A percentile compares a stretch with the other conserved stretches of the same genome.
These are phyloP conservation scores for Andrena bicolor DNA, from an alignment of 2,888 invertebrate genomes.

Conservation along the genomic window DNA sequence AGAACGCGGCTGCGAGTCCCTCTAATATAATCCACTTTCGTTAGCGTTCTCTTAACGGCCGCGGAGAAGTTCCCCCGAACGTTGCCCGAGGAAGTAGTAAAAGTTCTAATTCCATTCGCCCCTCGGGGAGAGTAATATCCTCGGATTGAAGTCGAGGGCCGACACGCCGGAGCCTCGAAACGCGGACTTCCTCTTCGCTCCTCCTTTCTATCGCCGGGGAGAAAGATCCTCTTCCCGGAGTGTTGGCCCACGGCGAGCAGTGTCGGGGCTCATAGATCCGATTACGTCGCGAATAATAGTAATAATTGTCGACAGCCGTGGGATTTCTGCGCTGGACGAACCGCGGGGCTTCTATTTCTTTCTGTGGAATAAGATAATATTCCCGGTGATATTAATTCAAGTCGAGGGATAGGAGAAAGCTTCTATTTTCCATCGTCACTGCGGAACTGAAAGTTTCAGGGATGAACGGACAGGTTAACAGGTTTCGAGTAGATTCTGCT, in stretches of 20 bases:
- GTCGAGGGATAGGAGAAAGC: too few species aligned
- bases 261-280: too few species aligned
- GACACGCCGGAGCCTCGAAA: constrained; percentile 8
- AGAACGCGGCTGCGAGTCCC: constrained; percentile 30
- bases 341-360: too few species aligned
- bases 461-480: too few species aligned
- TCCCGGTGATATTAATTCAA: too few species aligned
- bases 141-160: constrained; percentile 18
- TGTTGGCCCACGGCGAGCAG: neutral
- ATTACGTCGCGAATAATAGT: too few species aligned
- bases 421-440: too few species aligned
- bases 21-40: constrained; percentile 54
- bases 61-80: constrained; percentile 32
- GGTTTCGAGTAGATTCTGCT: too few species aligned
- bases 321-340: too few species aligned
- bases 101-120: constrained; percentile 50
- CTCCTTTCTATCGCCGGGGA: constrained; percentile 4
- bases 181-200: neutral
- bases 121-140: constrained; percentile 46
- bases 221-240: neutral
- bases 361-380: too few species aligned
- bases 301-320: too few species aligned
- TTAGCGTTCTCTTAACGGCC: constrained; percentile 39
- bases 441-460: too few species aligned
- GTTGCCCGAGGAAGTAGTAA: constrained; percentile 44